These are phyloP conservation scores for Monarcha castaneiventris DNA, from an alignment of 2,113 vertebrate genomes.

Conservation along the genomic window DNA sequence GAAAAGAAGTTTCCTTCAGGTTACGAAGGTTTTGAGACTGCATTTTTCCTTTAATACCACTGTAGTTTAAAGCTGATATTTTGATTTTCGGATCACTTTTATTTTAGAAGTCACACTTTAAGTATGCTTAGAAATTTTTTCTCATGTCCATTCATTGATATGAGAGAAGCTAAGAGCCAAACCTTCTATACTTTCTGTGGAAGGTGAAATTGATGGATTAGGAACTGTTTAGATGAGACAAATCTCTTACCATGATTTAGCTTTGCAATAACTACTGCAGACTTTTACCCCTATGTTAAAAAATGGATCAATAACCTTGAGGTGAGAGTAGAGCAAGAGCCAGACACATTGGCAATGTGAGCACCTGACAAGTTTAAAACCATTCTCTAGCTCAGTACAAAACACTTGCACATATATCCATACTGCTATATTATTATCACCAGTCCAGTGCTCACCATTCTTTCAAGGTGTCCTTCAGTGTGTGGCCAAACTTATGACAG, in stretches of 20 bases:
- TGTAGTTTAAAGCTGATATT: background rate
- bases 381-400: background rate
- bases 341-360: background rate
- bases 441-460: background rate
- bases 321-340: background rate
- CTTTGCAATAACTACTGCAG: background rate
- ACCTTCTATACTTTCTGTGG: background rate
- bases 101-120: background rate
- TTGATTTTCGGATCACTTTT: background rate
- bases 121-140: background rate
- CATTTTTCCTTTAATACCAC: background rate
- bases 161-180: background rate
- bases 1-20: background rate
- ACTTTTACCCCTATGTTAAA: background rate
- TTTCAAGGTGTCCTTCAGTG: background rate
- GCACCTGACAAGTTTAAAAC: background rate
- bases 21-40: background rate
- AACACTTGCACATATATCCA: background rate
- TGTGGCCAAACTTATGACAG: background rate
- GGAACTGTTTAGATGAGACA: background rate
- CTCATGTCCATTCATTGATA: background rate
- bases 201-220: background rate
- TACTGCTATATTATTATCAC: background rate
- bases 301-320: background rate
- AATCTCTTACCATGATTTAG: background rate